Percentiles rank a stretch among this genome's conserved stretches.
phyloP scores from a whole-genome alignment of 2,888 invertebrate genomes.

The Orthosia gothica region DNA sequence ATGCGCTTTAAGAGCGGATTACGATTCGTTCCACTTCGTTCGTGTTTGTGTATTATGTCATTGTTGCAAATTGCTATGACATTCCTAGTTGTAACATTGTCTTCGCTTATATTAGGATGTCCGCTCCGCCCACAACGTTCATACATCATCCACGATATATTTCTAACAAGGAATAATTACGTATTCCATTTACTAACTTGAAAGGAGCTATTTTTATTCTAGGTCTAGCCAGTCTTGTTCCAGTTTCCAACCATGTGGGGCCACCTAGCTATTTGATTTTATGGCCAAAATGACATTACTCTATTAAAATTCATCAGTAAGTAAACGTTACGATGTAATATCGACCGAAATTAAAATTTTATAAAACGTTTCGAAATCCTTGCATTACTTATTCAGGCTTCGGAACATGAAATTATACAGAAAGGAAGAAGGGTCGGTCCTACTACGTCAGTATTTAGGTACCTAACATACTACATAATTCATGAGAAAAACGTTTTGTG shows the following conservation, averaged over 20 bases:
- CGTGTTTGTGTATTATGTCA: slow-evolving; percentile 79
- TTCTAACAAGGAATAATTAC: slow-evolving; percentile 66
- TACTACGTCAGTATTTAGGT: slow-evolving; percentile 63
- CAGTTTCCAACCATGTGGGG: neutral
- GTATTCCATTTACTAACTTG: slow-evolving; percentile 34
- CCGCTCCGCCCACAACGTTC: slow-evolving; percentile 82
- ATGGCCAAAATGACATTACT: slow-evolving; percentile 21
- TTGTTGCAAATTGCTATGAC: slow-evolving; percentile 84
- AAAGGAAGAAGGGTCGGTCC: slow-evolving; percentile 82
- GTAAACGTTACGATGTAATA: slow-evolving; percentile 60
- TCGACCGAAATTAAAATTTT: slow-evolving; percentile 84
- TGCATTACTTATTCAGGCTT: slow-evolving; percentile 86
- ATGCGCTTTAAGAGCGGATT: slow-evolving; percentile 62
- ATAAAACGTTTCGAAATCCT: slow-evolving; percentile 78
- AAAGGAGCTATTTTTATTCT: slow-evolving; percentile 31
- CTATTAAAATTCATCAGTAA: slow-evolving; percentile 40
- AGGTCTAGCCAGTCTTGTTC: neutral
- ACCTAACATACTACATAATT: slow-evolving; percentile 76
- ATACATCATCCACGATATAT: slow-evolving; percentile 75
- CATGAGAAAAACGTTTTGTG: slow-evolving; percentile 70
- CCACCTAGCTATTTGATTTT: neutral
- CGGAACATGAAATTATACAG: slow-evolving; percentile 85
- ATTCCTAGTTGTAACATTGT: slow-evolving; percentile 83
- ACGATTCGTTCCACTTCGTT: slow-evolving; percentile 64
- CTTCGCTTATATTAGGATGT: slow-evolving; percentile 89